Percentiles rank a stretch among this genome's conserved stretches.
These are phyloP conservation scores for Dendroctonus valens DNA, from an alignment of 1,140 invertebrate species.

Conservation along the genomic window DNA sequence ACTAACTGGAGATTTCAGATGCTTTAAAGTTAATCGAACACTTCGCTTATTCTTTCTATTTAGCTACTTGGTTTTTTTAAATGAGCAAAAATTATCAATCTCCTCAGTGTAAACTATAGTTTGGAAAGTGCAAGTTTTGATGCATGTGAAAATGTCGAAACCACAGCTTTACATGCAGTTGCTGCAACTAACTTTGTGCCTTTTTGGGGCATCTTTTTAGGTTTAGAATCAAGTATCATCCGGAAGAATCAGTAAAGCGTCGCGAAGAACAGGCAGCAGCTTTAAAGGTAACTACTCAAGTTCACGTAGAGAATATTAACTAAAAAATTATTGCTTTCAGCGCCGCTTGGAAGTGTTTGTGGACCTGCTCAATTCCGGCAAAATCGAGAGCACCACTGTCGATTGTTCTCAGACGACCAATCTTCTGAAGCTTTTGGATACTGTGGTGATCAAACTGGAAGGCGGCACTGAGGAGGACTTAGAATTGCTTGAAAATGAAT, in stretches of 20 bases:
- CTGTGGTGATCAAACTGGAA: slow-evolving; percentile 95
- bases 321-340: slow-evolving; percentile 51
- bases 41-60: too few species aligned
- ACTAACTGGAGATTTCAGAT: too few species aligned
- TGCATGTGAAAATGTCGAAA: slow-evolving; percentile 1
- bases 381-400: slow-evolving; percentile 75
- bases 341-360: slow-evolving; percentile 88
- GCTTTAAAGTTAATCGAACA: too few species aligned
- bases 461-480: slow-evolving; percentile 95
- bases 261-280: slow-evolving; percentile 83
- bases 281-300: slow-evolving; percentile 65
- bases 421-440: slow-evolving; percentile 87
- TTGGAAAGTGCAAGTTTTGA: background rate
- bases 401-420: slow-evolving; percentile 87
- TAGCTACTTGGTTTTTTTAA: too few species aligned
- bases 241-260: slow-evolving; percentile 89
- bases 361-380: slow-evolving; percentile 74
- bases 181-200: slow-evolving; percentile 4
- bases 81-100: too few species aligned
- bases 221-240: slow-evolving; percentile 99
- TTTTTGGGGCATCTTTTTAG: slow-evolving; percentile 56
- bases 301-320: background rate
- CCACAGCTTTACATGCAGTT: too few species aligned
- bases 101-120: background rate
- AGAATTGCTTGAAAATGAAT: slow-evolving; percentile 68